Evolutionary conservation across 2,888 invertebrate species (phyloP).

Genomic region (Timema podura): DNA sequence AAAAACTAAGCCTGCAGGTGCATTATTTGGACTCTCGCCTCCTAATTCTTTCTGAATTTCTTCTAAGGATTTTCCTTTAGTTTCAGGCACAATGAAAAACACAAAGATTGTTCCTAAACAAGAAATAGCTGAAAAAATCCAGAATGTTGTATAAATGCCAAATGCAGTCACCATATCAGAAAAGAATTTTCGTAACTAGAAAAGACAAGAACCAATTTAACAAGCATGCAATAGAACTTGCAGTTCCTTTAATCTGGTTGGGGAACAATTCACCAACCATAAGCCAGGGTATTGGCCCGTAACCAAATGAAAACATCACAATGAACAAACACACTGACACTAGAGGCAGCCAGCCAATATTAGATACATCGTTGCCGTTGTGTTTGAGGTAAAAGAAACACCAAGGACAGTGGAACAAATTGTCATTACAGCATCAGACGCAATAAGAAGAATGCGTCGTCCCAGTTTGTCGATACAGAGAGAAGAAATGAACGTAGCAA

Average conservation of each 20-base stretch:
- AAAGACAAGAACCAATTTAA: constrained; percentile 81
- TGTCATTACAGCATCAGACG: constrained; percentile 67
- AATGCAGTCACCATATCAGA: constrained; percentile 53
- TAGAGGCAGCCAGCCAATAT: constrained; percentile 71
- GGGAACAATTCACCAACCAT: constrained; percentile 79
- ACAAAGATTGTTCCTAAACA: constrained; percentile 63
- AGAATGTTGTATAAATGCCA: constrained; percentile 63
- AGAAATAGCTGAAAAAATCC: constrained; percentile 68
- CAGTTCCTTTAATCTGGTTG: constrained; percentile 71
- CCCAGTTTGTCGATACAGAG: constrained; percentile 77
- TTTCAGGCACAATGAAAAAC: constrained; percentile 57
- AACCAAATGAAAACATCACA: constrained; percentile 75
- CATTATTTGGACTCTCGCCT: background rate
- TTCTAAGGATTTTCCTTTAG: constrained; percentile 65
- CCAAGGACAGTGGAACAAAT: constrained; percentile 67
- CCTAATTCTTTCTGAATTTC: constrained; percentile 58
- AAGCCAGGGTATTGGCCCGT: constrained; percentile 87
- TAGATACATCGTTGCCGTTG: constrained; percentile 25
- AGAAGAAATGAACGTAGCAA: constrained; percentile 69
- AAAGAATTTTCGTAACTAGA: constrained; percentile 67
- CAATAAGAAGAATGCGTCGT: constrained; percentile 67
- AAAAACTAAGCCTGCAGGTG: too few species aligned
- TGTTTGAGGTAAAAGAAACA: constrained; percentile 55
- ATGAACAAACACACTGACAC: constrained; percentile 71
- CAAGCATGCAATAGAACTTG: constrained; percentile 72